These are phyloP conservation scores for Drosophila navojoa DNA, from an alignment of 1,140 invertebrate genomes.

Conservation along the genomic window DNA sequence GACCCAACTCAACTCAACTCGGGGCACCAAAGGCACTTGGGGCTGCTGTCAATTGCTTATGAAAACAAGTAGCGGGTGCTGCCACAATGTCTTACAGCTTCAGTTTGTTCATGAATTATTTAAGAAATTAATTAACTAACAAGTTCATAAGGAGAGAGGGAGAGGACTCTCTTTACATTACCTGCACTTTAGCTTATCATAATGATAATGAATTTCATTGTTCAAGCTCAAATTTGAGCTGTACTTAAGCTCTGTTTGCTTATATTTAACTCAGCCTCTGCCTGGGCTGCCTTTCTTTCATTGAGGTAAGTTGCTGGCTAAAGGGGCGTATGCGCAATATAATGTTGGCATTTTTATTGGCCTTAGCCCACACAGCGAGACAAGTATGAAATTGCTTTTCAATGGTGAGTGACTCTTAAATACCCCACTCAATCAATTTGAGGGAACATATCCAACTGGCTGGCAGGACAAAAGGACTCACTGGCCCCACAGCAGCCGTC, in stretches of 20 bases:
- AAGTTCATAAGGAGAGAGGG: background rate
- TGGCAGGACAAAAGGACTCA: constrained; percentile 19
- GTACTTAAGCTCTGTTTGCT: constrained; percentile 1
- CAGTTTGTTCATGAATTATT: constrained; percentile 52
- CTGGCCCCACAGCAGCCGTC: constrained; percentile 2
- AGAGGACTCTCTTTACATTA: constrained; percentile 20
- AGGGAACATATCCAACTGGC: constrained; percentile 7
- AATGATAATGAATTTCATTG: constrained; percentile 50
- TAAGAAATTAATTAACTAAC: constrained; percentile 56
- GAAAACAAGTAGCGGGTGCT: constrained; percentile 14
- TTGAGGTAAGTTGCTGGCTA: background rate
- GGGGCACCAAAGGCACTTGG: no score
- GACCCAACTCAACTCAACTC: constrained; percentile 2
- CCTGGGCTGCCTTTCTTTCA: background rate
- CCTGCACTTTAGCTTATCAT: constrained; percentile 21
- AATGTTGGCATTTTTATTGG: background rate
- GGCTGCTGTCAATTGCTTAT: constrained; percentile 38
- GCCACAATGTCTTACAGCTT: constrained; percentile 31
- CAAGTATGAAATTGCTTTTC: constrained; percentile 37
- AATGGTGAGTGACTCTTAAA: constrained; percentile 34
- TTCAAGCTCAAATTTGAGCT: constrained; percentile 25
- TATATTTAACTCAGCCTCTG: background rate
- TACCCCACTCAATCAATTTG: constrained; percentile 39
- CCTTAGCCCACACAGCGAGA: background rate
- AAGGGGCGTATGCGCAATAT: constrained; percentile 35